Base-by-base conservation (phyloP, 2,888 invertebrate species). In the Pristionchus arcanus region DNA sequence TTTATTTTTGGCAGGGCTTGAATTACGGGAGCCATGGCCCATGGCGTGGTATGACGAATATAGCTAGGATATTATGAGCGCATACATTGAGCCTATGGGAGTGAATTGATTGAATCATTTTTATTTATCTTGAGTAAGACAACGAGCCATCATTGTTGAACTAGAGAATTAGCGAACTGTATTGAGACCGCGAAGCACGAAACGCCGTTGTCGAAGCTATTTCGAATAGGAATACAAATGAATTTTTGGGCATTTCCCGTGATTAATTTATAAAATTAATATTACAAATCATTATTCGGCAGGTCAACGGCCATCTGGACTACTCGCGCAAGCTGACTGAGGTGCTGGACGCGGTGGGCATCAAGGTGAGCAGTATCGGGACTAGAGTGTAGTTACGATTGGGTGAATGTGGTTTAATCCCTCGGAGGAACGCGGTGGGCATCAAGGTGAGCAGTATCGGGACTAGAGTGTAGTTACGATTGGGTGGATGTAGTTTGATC, bases 241-340 rank as follows among this genome's bases (percentile, higher is more conserved):
- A 5, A 83, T 55, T 53, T 84, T 84, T 84, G 19, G 5, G n/a
- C 59, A 7, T 15, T 25, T 21, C 4, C 15, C n/a, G 11, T 42
- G 81, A 15, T 34, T 7, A 28, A 49, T 31, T 31, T 49, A 28
- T 28, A 1, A 49, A 49, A 15, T 21, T 49, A 37, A 13, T 4
- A 31, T 13, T 71, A 28, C 5, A 4, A 34, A 71, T 28, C 68
- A 34, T n/a, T 63, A 63, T 25, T 63, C 90, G 91, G 63, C 90
- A 94, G 94, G 93, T 94, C 16, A 94, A 94, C 91, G 94, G 94
- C 1, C 94, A 94, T 90, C 90, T 94, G 92, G 94, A 94, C 89
- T 94, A 94, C 90, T 93, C 94, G n/a, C 91, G 92, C 84, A 94
- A 94, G 77, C 90, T 94, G 28, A 94, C 94, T 11, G 94, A 94